Evolutionary conservation across 2,888 invertebrate genomes (phyloP), one percentile per base, ranked within the genome.

Genomic region (Synanthedon myopaeformis): DNA sequence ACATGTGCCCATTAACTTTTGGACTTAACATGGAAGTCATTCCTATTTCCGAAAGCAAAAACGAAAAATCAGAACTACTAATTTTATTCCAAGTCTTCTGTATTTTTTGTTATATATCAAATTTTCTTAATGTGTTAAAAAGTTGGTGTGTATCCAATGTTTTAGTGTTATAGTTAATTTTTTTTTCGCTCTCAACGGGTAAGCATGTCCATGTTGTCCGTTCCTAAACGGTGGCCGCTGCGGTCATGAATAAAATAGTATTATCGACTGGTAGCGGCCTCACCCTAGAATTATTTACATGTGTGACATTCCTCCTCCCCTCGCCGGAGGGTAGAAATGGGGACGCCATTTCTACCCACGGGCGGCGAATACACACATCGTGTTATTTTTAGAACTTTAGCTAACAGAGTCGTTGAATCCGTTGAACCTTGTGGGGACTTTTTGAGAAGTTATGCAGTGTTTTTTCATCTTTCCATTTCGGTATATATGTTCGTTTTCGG

Each of bases 231-330:
- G 61, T 71, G 66, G 74, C 64, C 74, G 66, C 74, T 61, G 68
- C 63, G 71, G 75, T 78, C 82, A 84, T 87, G 82, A 86, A 87
- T 87, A 83, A 85, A 72, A 76, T 72, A 87, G 82, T 70, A 67
- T 63, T 85, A 87, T 87, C 78, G 87, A 86, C 86, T 83, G 70
- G 57, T 35, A 61, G 64, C 70, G 72, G 72, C 78, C 76, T 77
- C 74, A 68, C 74, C 70, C 70, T 64, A 65, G 77, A 84, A 83
- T 83, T 79, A 86, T 83, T 84, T 80, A 85, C 78, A 74, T 72
- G 67, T 70, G 65, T 73, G 77, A 67, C 69, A 72, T 71, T 69
- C 69, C 45, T 12, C 45, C 45, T 12, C 45, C 12, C 45, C 13
- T 14, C 45, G 45, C 13, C 13, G 2, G 35, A 35, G 35, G 35